A percentile compares a stretch with the other conserved stretches of the same genome.
These are phyloP conservation scores for Lepidostoma basale DNA, from an alignment of 1,140 invertebrate genomes.

Conservation along the genomic window DNA sequence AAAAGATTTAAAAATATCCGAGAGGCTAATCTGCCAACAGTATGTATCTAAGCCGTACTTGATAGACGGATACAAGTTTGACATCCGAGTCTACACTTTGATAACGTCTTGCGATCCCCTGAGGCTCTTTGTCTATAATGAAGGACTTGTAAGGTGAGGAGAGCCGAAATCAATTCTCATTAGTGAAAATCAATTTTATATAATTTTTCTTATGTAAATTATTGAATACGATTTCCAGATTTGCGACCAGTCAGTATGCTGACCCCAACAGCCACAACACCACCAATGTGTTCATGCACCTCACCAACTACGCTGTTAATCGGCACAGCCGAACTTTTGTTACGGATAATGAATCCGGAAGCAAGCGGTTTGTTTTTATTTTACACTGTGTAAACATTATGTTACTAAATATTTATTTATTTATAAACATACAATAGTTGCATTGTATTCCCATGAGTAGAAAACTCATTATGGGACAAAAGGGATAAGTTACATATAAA, in stretches of 20 bases:
- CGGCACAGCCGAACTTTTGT: slow-evolving; percentile 84
- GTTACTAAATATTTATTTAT: too few species aligned
- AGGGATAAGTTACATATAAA: too few species aligned
- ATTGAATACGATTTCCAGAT: slow-evolving; percentile 59
- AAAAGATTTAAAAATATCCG: slow-evolving; percentile 77
- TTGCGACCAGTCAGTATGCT: slow-evolving; percentile 84
- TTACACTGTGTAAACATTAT: too few species aligned
- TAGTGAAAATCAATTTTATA: not conserved
- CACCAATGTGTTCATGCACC: slow-evolving; percentile 91
- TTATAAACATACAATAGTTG: too few species aligned
- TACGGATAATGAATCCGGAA: slow-evolving; percentile 76
- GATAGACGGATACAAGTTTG: slow-evolving; percentile 97
- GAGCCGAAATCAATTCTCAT: not conserved
- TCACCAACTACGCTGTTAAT: slow-evolving; percentile 97
- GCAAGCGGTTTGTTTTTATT: slow-evolving; percentile 73
- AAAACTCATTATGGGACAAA: too few species aligned
- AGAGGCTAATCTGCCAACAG: slow-evolving; percentile 83
- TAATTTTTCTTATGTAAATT: not conserved
- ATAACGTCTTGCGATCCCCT: slow-evolving; percentile 94
- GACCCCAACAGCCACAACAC: slow-evolving; percentile 81
- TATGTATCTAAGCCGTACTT: slow-evolving; percentile 73
- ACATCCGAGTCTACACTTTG: slow-evolving; percentile 91
- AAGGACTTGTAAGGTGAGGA: slow-evolving; percentile 83
- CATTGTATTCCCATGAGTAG: too few species aligned
- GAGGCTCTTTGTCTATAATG: slow-evolving; percentile 92